phyloP scores from a whole-genome alignment of 2,797 vertebrate species.

The Mareca penelope region DNA sequence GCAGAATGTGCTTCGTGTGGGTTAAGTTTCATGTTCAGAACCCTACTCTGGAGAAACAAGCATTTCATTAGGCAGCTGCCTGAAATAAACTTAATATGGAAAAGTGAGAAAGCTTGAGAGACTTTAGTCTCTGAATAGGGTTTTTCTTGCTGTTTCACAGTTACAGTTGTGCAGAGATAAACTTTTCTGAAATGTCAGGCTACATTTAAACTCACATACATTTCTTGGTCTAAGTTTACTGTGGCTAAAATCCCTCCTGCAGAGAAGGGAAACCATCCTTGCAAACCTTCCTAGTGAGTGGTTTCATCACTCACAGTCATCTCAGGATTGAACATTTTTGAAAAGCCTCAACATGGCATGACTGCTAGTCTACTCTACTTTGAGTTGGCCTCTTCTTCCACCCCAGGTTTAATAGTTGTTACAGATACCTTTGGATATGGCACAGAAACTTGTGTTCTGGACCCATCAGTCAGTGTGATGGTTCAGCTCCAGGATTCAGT shows the following conservation, averaged over 20 bases:
- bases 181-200: neutral
- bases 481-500: neutral
- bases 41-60: conserved; percentile 61
- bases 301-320: neutral
- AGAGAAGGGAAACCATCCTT: neutral
- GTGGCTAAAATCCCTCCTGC: neutral
- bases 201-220: neutral
- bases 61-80: conserved; percentile 74
- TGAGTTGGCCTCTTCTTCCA: neutral
- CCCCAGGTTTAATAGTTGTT: neutral
- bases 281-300: neutral
- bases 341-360: neutral
- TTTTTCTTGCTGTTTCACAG: conserved; percentile 17
- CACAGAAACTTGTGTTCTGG: neutral
- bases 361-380: neutral
- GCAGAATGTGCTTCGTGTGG: neutral
- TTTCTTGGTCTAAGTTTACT: neutral
- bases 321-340: neutral
- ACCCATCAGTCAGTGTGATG: neutral
- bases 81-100: conserved; percentile 42
- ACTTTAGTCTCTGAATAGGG: neutral
- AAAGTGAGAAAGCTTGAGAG: conserved; percentile 37
- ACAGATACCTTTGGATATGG: neutral
- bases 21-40: conserved; percentile 55
- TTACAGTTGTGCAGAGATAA: neutral